Conservation (phyloP, 1,140 invertebrate genomes). For the Chelonus insularis region DNA sequence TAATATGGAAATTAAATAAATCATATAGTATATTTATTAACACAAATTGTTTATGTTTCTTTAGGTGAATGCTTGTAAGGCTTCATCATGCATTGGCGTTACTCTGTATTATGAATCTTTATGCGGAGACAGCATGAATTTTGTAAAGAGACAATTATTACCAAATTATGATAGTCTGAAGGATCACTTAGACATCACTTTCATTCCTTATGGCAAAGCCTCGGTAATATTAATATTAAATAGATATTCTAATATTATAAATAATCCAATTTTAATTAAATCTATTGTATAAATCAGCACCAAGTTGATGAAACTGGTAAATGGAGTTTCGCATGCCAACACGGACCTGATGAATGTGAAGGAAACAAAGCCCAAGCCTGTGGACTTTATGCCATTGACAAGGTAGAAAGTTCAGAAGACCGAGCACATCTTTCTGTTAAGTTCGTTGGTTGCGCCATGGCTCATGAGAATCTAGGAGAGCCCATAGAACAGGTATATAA, state of each 20-base stretch:
- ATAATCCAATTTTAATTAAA: background rate
- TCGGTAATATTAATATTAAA: conserved; percentile 54
- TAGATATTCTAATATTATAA: too few relatives aligned
- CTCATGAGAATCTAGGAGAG: background rate
- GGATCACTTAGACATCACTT: conserved; percentile 59
- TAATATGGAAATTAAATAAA: background rate
- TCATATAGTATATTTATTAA: background rate
- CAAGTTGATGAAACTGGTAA: conserved; percentile 38
- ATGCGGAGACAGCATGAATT: conserved; percentile 76
- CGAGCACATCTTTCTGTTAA: background rate
- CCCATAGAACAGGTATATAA: conserved; percentile 36
- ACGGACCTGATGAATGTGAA: conserved; percentile 56
- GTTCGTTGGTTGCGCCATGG: conserved; percentile 18
- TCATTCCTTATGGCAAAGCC: conserved; percentile 81
- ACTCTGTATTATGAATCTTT: conserved; percentile 77
- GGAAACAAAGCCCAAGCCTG: conserved; percentile 24
- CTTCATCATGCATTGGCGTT: conserved; percentile 26
- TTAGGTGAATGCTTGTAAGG: background rate
- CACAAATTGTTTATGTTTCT: background rate
- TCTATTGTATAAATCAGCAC: conserved; percentile 40
- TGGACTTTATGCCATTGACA: conserved; percentile 42
- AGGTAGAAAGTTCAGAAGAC: background rate
- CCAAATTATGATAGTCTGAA: conserved; percentile 57
- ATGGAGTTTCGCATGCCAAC: conserved; percentile 69
- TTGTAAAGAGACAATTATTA: conserved; percentile 64